Evolutionary conservation across 2,797 vertebrate genomes (phyloP), one percentile per base, ranked within the genome.

Genomic region (Falco berigora): DNA sequence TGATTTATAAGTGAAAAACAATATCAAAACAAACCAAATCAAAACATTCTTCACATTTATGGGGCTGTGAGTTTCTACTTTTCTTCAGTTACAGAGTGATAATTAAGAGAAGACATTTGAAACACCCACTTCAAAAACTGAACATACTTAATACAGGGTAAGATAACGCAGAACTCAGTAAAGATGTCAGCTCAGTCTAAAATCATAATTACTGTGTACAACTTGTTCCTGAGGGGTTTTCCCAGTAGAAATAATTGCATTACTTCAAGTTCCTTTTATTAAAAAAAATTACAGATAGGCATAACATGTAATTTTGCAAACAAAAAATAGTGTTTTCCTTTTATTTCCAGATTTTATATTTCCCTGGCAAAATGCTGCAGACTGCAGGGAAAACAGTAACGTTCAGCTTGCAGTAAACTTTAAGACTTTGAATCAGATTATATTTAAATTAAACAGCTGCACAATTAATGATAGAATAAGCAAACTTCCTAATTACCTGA

Each of bases 41-140:
- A 94, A 97, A 97, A 95, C 80, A 93, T 87, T 84, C 68, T 81
- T 94, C 91, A 85, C 93, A 89, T 96, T 96, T 95, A 76, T 42
- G 63, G 95, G 92, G 77, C 79, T 95, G 94, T 44, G 90, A 96
- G 78, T 95, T 94, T 92, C n/a, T 87, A 82, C 92, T 96, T 95
- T 95, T 95, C 92, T 95, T 95, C 91, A 78, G 81, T 95, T 95
- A 95, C 93, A 98, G 80, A 94, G 88, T 97, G 95, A 97, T 97
- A 98, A 97, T 97, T 98, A 98, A 96, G 81, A 96, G 84, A 40
- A 97, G 97, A 97, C 95, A 96, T 98, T 83, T 97, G 94, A 98
- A 98, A 98, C 79, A 97, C 92, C 96, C 94, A 97, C 84, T 98
- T 98, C 94, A 98, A 97, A 97, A 96, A 87, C 82, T 1, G 52